These are phyloP conservation scores for Paramacrobiotus metropolitanus DNA, from an alignment of 1,140 invertebrate species.

Conservation along the genomic window DNA sequence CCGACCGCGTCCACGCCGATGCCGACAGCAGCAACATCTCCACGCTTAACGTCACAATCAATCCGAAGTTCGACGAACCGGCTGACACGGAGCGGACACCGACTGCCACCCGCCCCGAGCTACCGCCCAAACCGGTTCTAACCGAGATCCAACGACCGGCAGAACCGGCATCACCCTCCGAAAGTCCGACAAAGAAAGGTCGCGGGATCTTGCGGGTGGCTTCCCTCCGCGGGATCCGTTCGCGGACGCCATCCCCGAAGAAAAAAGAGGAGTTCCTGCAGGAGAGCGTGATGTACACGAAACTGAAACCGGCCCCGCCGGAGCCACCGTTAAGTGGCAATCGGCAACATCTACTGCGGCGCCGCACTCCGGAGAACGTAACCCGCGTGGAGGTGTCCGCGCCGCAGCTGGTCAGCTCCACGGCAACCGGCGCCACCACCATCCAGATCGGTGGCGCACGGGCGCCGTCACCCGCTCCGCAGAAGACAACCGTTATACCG, in stretches of 20 bases:
- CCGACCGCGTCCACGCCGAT: background rate
- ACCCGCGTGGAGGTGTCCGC: background rate
- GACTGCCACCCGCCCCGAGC: background rate
- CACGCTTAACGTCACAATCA: background rate
- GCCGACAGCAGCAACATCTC: background rate
- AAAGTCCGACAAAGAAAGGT: background rate
- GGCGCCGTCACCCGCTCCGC: no score
- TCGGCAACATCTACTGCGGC: background rate
- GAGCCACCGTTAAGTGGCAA: background rate
- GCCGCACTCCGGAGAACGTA: background rate
- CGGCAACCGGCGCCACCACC: background rate
- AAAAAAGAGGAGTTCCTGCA: constrained; percentile 1
- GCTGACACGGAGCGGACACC: no score
- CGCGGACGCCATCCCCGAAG: background rate
- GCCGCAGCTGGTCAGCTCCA: background rate
- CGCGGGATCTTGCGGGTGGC: background rate
- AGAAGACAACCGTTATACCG: no score
- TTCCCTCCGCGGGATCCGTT: background rate
- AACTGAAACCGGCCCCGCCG: background rate
- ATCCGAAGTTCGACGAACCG: no score
- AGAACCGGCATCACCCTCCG: background rate
- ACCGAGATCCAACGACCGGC: background rate
- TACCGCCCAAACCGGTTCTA: background rate
- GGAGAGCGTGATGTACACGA: background rate
- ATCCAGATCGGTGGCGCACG: background rate